These are phyloP conservation scores for Sturnus vulgaris DNA, from an alignment of 2,113 vertebrate species.

Conservation along the genomic window DNA sequence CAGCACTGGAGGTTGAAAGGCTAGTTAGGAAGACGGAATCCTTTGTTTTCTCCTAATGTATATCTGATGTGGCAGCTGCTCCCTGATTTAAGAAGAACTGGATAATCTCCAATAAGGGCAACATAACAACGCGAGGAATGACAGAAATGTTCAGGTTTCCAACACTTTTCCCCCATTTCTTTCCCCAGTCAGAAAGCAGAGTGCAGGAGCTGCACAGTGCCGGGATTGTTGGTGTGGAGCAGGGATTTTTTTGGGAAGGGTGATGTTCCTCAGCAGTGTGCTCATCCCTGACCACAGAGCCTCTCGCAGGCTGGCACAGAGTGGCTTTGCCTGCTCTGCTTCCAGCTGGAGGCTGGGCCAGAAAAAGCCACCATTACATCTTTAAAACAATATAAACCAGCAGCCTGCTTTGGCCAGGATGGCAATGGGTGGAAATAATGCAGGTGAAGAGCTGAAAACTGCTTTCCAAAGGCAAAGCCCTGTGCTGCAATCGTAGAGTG, in stretches of 20 bases:
- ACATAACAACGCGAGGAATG: not conserved
- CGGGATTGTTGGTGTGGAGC: not conserved
- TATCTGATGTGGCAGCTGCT: constrained; percentile 4
- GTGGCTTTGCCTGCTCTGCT: not conserved
- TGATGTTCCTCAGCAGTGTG: constrained; percentile 33
- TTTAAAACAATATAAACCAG: not conserved
- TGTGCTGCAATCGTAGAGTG: not conserved
- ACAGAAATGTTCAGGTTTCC: not conserved
- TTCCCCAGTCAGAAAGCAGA: not conserved
- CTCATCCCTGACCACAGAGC: not conserved
- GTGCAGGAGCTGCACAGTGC: not conserved
- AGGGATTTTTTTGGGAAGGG: constrained; percentile 4
- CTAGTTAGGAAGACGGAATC: not conserved
- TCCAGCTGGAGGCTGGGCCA: not conserved
- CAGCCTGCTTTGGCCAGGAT: not conserved
- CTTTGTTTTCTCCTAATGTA: not conserved
- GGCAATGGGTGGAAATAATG: not conserved
- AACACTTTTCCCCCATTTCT: not conserved
- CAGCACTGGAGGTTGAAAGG: not conserved
- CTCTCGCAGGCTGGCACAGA: not conserved
- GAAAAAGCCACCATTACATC: not conserved
- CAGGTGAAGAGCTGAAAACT: constrained; percentile 24
- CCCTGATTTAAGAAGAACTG: not conserved
- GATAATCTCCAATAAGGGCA: not conserved
- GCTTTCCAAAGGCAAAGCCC: not conserved